These are phyloP conservation scores for Campopleginae sp. DNA, from an alignment of 2,888 invertebrate genomes.

Conservation along the genomic window DNA sequence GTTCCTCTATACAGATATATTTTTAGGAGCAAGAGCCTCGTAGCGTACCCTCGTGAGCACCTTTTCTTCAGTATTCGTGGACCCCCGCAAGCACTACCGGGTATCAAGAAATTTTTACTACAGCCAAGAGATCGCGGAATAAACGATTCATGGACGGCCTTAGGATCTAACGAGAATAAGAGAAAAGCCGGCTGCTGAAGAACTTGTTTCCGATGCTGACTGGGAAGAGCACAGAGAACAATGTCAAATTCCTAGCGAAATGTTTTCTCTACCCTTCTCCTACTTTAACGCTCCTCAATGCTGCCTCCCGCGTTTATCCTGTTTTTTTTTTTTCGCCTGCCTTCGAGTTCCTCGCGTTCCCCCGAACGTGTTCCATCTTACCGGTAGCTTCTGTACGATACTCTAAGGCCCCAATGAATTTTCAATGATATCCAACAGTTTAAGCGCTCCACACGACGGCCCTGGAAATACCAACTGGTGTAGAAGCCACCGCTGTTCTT, in stretches of 20 bases:
- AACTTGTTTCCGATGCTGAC: conserved; percentile 25
- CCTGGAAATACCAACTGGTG: conserved; percentile 59
- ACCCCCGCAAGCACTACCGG: conserved; percentile 51
- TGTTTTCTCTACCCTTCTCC: conserved; percentile 43
- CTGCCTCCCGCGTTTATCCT: conserved; percentile 34
- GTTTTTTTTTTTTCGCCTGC: conserved; percentile 38
- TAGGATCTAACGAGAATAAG: conserved; percentile 63
- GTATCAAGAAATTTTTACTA: conserved; percentile 40
- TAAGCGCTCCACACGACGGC: conserved; percentile 46
- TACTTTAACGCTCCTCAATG: conserved; percentile 5
- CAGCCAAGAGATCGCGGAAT: conserved; percentile 12
- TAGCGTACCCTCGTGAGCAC: conserved; percentile 20
- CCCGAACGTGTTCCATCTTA: conserved; percentile 49
- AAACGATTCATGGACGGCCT: conserved; percentile 65
- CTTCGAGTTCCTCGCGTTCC: conserved; percentile 60
- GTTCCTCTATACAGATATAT: not conserved
- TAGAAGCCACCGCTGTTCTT: conserved; percentile 24
- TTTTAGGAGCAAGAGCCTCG: conserved; percentile 33
- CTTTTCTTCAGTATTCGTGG: conserved; percentile 42
- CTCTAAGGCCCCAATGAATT: conserved; percentile 55
- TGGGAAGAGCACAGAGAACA: conserved; percentile 56
- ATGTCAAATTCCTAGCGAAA: conserved; percentile 67
- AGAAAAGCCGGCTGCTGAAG: conserved; percentile 34
- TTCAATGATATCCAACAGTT: conserved; percentile 53
- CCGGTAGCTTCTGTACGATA: conserved; percentile 47